Evolutionary conservation across 1,140 invertebrate species (phyloP).

Genomic region (Aphidius ervi): DNA sequence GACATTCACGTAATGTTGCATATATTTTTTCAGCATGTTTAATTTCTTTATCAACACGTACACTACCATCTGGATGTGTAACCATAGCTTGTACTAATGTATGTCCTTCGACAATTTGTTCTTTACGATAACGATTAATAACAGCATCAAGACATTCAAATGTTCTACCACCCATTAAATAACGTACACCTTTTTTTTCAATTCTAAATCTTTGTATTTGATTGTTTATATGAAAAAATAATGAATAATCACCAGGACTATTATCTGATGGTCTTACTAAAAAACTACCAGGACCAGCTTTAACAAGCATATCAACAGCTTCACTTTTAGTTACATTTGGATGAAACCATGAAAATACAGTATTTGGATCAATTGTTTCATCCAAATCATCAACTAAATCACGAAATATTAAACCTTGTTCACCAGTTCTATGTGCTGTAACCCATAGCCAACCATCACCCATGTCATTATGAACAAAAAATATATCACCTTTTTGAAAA

Average conservation of each 20-base stretch:
- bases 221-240: constrained; percentile 97
- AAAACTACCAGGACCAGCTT: constrained; percentile 92
- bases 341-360: constrained; percentile 98
- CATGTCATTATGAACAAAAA: constrained; percentile 97
- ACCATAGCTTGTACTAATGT: constrained; percentile 77
- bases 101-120: constrained; percentile 96
- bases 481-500: constrained; percentile 96
- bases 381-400: constrained; percentile 93
- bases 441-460: constrained; percentile 98
- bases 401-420: constrained; percentile 94
- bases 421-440: constrained; percentile 88
- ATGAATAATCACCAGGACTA: constrained; percentile 93
- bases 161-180: constrained; percentile 92
- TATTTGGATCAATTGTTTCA: constrained; percentile 92
- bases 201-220: constrained; percentile 96
- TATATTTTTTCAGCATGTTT: constrained; percentile 90
- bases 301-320: constrained; percentile 91
- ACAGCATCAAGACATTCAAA: constrained; percentile 96
- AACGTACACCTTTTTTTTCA: constrained; percentile 91
- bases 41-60: constrained; percentile 57
- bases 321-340: constrained; percentile 94
- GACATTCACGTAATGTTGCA: constrained; percentile 83
- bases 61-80: constrained; percentile 51
- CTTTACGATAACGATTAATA: constrained; percentile 75
- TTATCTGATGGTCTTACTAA: constrained; percentile 86